Conservation (phyloP, 2,888 invertebrate species). For the Meganola albula region DNA sequence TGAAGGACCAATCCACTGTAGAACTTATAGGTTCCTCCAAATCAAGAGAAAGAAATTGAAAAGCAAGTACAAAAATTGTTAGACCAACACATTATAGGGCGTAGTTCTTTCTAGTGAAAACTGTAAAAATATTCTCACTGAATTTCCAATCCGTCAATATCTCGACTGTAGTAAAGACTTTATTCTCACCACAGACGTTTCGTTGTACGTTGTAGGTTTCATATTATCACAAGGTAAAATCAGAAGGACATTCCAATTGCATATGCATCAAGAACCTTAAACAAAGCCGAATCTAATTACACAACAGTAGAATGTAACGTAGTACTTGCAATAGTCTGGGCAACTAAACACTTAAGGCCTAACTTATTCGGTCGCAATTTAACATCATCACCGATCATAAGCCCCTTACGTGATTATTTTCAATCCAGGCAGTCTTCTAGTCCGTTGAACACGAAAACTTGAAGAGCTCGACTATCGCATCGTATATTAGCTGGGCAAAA, state of each 20-base stretch:
- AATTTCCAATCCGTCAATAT: conserved; percentile 3
- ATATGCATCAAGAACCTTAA: conserved; percentile 23
- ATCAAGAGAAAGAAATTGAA: too few species aligned
- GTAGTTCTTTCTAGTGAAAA: too few species aligned
- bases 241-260: conserved; percentile 16
- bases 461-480: conserved; percentile 8
- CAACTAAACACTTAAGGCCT: too few species aligned
- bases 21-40: conserved; percentile 30
- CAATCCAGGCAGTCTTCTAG: conserved; percentile 3
- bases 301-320: conserved; percentile 34
- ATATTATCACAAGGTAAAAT: conserved; percentile 9
- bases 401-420: conserved; percentile 21
- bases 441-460: conserved; percentile 9
- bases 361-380: conserved; percentile 34
- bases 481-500: conserved; percentile 8
- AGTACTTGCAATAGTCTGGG: conserved; percentile 36
- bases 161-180: conserved; percentile 9
- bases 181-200: conserved; percentile 8
- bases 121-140: conserved; percentile 8
- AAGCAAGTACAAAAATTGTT: too few species aligned
- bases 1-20: too few species aligned
- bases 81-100: too few species aligned
- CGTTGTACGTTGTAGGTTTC: conserved; percentile 4
- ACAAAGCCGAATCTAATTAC: conserved; percentile 19
- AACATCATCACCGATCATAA: conserved; percentile 38